phyloP scores from a whole-genome alignment of 2,888 invertebrate genomes.

The Gnatocerus cornutus region DNA sequence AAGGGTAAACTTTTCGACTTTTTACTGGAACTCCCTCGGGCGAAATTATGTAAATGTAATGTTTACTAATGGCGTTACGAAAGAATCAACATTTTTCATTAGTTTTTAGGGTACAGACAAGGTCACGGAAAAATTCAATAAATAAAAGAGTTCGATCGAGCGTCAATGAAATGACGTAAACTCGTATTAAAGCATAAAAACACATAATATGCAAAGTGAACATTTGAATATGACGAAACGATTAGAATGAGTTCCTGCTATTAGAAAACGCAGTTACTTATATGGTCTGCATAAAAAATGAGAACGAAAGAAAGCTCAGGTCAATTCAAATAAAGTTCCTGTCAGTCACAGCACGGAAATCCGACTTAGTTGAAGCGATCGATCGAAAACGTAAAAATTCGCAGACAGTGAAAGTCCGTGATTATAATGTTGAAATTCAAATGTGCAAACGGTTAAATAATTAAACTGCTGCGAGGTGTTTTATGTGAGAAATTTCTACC shows the following conservation, averaged over 20 bases:
- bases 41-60: conserved; percentile 28
- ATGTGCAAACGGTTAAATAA: conserved; percentile 32
- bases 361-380: conserved; percentile 18
- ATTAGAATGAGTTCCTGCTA: conserved; percentile 3
- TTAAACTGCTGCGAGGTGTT: conserved; percentile 18
- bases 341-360: conserved; percentile 19
- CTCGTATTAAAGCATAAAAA: too few species aligned
- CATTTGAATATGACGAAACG: not conserved
- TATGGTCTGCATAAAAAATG: not conserved
- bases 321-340: conserved; percentile 12
- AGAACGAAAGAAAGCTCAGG: conserved; percentile 17
- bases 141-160: not conserved
- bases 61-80: conserved; percentile 26
- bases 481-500: conserved; percentile 60
- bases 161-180: conserved; percentile 4
- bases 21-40: conserved; percentile 5
- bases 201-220: conserved; percentile 7
- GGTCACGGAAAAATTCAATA: conserved; percentile 18
- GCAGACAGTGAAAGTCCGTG: conserved; percentile 28
- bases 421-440: conserved; percentile 32
- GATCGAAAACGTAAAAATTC: conserved; percentile 23
- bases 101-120: conserved; percentile 16
- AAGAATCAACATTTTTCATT: conserved; percentile 11
- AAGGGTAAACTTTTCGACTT: conserved; percentile 3
- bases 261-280: not conserved